Percentiles rank a stretch among this genome's conserved stretches.
phyloP scores from a whole-genome alignment of 1,140 invertebrate species.

The Plutomurus gul region DNA sequence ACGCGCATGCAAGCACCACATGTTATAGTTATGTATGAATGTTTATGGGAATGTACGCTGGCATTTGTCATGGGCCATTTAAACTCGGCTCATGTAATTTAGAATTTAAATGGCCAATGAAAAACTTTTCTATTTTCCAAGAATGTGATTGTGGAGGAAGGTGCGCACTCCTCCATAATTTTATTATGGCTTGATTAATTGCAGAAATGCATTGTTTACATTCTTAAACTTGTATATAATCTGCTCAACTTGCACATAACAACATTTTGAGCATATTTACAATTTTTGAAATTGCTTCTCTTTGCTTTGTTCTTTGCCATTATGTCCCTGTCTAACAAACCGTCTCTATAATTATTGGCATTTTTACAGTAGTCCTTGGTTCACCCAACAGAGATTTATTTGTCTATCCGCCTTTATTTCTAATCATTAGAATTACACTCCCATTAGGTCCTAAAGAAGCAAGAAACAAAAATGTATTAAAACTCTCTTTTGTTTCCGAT shows the following conservation, averaged over 20 bases:
- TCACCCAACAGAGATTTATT: too few species aligned
- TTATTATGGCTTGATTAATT: slow-evolving; percentile 23
- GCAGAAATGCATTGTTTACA: background rate
- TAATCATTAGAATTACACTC: background rate
- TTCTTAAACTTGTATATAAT: slow-evolving; percentile 14
- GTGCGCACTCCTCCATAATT: background rate
- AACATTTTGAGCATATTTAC: too few species aligned
- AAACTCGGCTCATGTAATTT: slow-evolving; percentile 22
- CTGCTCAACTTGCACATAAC: too few species aligned
- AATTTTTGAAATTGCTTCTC: too few species aligned
- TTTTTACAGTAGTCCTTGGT: too few species aligned
- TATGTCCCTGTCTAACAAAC: too few species aligned
- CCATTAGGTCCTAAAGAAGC: background rate
- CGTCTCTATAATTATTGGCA: too few species aligned
- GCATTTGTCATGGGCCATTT: slow-evolving; percentile 24
- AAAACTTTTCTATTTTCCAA: slow-evolving; percentile 2
- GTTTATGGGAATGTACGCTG: background rate
- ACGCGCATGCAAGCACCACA: too few species aligned
- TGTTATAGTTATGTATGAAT: slow-evolving; percentile 20
- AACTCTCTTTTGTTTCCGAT: too few species aligned
- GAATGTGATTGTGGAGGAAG: background rate
- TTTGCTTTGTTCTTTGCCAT: too few species aligned
- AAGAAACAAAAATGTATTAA: too few species aligned
- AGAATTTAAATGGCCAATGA: slow-evolving; percentile 26
- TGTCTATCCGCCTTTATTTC: background rate